phyloP scores from a whole-genome alignment of 2,888 invertebrate genomes.

The Drosophila ezoana region DNA sequence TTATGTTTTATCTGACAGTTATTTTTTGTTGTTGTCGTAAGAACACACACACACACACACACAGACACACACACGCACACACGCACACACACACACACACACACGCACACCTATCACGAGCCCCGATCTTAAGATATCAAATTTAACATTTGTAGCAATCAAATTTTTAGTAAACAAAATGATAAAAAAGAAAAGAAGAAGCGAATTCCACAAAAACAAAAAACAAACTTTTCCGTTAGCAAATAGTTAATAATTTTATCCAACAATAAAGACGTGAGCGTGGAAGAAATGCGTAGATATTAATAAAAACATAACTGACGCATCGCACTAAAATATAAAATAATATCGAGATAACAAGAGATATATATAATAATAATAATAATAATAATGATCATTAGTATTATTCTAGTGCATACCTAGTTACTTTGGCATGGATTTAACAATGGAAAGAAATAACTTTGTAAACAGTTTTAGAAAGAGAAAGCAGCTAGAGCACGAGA shows the following conservation, averaged over 20 bases:
- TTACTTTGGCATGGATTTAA: conserved; percentile 52
- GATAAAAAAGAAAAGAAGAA: conserved; percentile 16
- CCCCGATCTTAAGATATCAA: conserved; percentile 52
- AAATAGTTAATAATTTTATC: conserved; percentile 41
- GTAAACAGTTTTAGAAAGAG: conserved; percentile 7
- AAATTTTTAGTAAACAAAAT: conserved; percentile 57
- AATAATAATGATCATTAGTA: conserved; percentile 45
- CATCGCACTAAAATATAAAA: neutral
- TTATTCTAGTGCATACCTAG: conserved; percentile 51
- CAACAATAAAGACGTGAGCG: conserved; percentile 32
- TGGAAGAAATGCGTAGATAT: conserved; percentile 32
- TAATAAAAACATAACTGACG: neutral
- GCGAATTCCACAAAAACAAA: conserved; percentile 5
- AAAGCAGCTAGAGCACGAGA: neutral
- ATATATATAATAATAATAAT: conserved; percentile 20
- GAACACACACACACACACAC: conserved; percentile 34
- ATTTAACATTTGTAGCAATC: conserved; percentile 28
- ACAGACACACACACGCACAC: conserved; percentile 22
- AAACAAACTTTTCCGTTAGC: conserved; percentile 46
- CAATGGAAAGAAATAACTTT: conserved; percentile 16
- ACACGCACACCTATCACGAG: conserved; percentile 32
- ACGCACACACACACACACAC: no score
- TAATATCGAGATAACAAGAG: neutral
- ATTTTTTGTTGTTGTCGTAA: conserved; percentile 49
- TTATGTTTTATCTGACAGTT: conserved; percentile 61